A percentile compares a stretch with the other conserved stretches of the same genome.
Evolutionary conservation across 2,113 vertebrate genomes (phyloP).

Genomic region (Ceratotherium simum): DNA sequence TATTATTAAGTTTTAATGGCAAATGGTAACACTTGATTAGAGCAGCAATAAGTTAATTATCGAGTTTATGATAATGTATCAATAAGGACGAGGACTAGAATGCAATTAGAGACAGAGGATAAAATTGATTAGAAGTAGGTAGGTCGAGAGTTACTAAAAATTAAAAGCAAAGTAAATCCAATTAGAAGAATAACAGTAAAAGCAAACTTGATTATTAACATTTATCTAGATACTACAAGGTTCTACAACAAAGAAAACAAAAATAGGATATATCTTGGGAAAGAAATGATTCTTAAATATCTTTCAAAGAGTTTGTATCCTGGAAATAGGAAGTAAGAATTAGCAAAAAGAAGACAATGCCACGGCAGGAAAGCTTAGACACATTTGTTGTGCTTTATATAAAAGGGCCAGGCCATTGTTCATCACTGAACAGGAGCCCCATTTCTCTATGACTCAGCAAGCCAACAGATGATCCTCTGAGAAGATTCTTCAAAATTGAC

Average conservation of each 20-base stretch:
- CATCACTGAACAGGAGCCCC: rapidly evolving
- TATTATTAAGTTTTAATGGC: slow-evolving; percentile 46
- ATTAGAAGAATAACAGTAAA: slow-evolving; percentile 40
- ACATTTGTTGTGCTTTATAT: not conserved
- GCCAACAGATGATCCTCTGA: not conserved
- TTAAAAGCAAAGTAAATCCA: slow-evolving; percentile 60
- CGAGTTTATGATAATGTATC: slow-evolving; percentile 56
- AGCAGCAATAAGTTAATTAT: slow-evolving; percentile 71
- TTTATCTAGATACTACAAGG: not conserved
- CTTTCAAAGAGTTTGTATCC: not conserved
- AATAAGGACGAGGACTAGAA: slow-evolving; percentile 57
- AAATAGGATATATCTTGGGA: not conserved
- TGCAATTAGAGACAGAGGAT: slow-evolving; percentile 48
- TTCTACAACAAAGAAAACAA: not conserved
- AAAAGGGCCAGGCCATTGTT: not conserved
- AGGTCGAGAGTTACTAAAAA: slow-evolving; percentile 59
- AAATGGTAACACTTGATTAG: slow-evolving; percentile 65
- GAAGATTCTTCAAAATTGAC: not conserved
- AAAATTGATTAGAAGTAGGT: slow-evolving; percentile 60
- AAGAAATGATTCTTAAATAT: not conserved
- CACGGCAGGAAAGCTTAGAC: not conserved
- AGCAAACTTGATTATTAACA: not conserved
- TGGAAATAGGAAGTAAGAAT: not conserved
- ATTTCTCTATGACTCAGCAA: not conserved
- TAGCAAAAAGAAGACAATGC: not conserved